Conservation (phyloP, 1,140 invertebrate genomes). For the Ceratosolen solmsi region DNA sequence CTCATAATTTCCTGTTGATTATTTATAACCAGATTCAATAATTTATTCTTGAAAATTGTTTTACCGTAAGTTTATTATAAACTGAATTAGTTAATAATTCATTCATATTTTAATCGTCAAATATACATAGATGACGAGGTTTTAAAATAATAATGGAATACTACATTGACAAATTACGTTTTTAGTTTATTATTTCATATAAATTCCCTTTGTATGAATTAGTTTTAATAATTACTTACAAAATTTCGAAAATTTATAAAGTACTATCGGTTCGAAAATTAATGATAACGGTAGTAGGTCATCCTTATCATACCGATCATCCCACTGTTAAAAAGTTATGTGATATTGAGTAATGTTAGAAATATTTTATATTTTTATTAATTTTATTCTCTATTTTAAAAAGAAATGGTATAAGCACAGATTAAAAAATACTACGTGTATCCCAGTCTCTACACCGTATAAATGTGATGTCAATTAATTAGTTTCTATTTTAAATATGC, state of each 20-base stretch:
- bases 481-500: not conserved
- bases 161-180: too few species aligned
- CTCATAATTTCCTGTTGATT: not conserved
- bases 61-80: slow-evolving; percentile 11
- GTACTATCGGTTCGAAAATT: not conserved
- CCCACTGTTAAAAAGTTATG: too few species aligned
- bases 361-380: not conserved
- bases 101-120: not conserved
- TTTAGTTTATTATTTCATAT: too few species aligned
- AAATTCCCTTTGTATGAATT: too few species aligned
- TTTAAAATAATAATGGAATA: too few species aligned
- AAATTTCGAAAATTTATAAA: not conserved
- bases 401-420: not conserved
- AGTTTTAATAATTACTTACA: not conserved
- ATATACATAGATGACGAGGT: too few species aligned
- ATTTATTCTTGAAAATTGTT: not conserved
- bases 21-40: not conserved
- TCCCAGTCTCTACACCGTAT: not conserved
- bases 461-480: not conserved
- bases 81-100: not conserved
- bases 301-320: not conserved
- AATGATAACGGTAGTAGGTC: not conserved
- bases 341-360: not conserved
- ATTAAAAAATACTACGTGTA: not conserved
- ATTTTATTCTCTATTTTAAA: not conserved